Evolutionary conservation across 1,140 invertebrate species (phyloP).

Genomic region (Ips nitidus): DNA sequence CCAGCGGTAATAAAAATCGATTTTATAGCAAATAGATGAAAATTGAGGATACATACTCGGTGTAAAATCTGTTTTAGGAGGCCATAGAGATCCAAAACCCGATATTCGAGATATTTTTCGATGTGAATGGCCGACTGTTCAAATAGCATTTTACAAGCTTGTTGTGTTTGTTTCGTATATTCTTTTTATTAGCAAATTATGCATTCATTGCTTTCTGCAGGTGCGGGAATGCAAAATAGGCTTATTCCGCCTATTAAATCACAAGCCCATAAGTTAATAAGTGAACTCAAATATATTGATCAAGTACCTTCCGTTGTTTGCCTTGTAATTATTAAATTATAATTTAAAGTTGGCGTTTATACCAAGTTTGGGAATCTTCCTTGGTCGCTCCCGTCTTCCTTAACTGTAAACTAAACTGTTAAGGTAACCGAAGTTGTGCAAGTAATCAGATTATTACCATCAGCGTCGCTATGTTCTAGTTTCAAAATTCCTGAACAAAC

Average conservation of each 20-base stretch:
- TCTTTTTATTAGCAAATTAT: no score
- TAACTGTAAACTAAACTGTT: conserved; percentile 8
- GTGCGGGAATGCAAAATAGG: no score
- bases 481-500: no score
- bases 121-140: not conserved
- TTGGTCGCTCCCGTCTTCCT: conserved; percentile 1
- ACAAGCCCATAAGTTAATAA: no score
- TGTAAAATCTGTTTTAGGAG: conserved; percentile 5
- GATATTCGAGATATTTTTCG: conserved; percentile 4
- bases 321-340: conserved; percentile 6
- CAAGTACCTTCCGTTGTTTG: not conserved
- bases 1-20: not conserved
- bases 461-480: not conserved
- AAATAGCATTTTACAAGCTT: not conserved
- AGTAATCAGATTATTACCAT: conserved; percentile 14
- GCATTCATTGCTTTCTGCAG: no score
- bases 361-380: not conserved
- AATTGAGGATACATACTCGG: not conserved
- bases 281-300: not conserved
- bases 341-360: conserved; percentile 3
- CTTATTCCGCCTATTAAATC: no score
- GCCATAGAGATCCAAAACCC: not conserved
- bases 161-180: not conserved
- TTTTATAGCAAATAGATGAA: not conserved
- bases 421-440: conserved; percentile 9